Conservation (phyloP, 2,888 invertebrate genomes). For the Pheosia tremula region DNA sequence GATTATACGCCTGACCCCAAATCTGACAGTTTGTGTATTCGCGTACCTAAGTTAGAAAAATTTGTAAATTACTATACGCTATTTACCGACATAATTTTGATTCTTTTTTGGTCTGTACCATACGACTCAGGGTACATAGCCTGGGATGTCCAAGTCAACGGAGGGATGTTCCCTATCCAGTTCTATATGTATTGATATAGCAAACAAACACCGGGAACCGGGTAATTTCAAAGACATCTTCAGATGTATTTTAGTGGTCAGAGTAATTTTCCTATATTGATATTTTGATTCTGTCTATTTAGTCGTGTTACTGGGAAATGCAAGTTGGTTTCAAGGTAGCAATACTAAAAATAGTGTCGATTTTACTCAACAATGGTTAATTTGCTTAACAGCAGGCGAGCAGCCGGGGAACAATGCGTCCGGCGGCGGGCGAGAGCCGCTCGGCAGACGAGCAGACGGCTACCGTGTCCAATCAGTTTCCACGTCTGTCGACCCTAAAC, state of each 20-base stretch:
- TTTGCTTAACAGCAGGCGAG: background rate
- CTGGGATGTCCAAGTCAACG: no score
- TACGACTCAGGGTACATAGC: no score
- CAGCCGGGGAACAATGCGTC: background rate
- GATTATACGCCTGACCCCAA: constrained; percentile 24
- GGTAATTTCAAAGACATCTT: no score
- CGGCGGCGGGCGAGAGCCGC: background rate
- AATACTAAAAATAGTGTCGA: background rate
- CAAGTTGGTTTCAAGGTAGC: background rate
- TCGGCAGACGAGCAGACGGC: constrained; percentile 5
- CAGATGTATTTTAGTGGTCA: no score
- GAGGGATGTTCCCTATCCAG: no score
- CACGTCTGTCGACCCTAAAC: constrained; percentile 21
- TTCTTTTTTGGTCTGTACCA: no score
- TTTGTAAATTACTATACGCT: no score
- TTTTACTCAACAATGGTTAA: background rate
- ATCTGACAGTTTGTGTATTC: background rate
- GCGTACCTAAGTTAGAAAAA: background rate
- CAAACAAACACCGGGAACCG: no score
- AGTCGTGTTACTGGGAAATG: background rate
- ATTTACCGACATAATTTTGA: no score
- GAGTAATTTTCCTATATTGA: no score
- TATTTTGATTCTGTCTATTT: background rate
- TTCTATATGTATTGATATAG: no score
- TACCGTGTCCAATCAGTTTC: constrained; percentile 19